Evolutionary conservation across 1,140 invertebrate species (phyloP).

Genomic region (Phenacoccus solenopsis): DNA sequence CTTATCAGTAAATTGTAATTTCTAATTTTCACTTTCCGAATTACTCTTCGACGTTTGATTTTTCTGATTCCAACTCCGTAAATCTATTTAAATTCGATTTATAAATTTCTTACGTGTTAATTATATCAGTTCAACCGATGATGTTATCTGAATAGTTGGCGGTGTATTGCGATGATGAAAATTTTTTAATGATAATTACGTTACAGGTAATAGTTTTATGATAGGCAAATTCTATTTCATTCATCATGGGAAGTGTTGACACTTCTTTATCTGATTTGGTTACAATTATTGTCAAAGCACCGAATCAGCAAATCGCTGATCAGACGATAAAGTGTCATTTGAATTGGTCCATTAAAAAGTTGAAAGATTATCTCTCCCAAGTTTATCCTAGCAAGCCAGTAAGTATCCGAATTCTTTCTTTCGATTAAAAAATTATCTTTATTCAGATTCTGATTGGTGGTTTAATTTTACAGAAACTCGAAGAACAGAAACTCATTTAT

Average conservation of each 20-base stretch:
- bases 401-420: conserved; percentile 34
- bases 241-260: conserved; percentile 10
- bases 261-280: conserved; percentile 36
- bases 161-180: no score
- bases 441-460: background rate
- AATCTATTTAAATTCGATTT: no score
- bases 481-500: conserved; percentile 79
- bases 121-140: no score
- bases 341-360: conserved; percentile 67
- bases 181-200: no score
- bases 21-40: no score
- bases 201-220: background rate
- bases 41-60: no score
- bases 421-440: background rate
- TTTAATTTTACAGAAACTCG: conserved; percentile 43
- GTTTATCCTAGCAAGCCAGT: conserved; percentile 84
- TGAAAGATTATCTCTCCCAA: conserved; percentile 69
- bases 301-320: conserved; percentile 78
- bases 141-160: no score
- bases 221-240: background rate
- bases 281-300: conserved; percentile 69
- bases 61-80: no score
- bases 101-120: no score
- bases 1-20: no score
- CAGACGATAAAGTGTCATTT: conserved; percentile 66